These are phyloP conservation scores for Conger conger DNA, from an alignment of 2,113 vertebrate genomes.

Conservation along the genomic window DNA sequence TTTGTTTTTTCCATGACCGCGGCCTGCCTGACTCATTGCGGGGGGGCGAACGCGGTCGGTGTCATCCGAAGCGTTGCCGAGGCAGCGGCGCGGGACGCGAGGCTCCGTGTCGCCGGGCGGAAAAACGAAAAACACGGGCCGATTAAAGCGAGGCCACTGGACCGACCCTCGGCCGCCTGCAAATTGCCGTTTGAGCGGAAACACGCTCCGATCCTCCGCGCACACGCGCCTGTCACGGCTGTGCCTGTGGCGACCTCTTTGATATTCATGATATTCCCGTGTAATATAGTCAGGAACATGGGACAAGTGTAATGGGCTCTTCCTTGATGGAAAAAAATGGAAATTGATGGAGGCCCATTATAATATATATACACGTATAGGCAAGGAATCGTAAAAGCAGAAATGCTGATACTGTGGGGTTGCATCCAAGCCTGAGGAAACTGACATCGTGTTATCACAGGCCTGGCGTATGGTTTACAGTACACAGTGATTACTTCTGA, in stretches of 20 bases:
- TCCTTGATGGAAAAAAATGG: conserved; percentile 39
- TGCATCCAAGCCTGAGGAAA: conserved; percentile 36
- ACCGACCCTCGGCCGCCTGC: neutral
- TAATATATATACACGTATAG: conserved; percentile 36
- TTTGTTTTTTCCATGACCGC: no score
- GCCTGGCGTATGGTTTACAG: neutral
- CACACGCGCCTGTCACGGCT: neutral
- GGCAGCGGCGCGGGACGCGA: no score
- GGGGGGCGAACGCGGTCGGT: no score
- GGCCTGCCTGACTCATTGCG: no score
- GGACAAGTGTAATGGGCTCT: conserved; percentile 48
- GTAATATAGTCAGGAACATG: conserved; percentile 34
- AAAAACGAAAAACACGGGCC: neutral
- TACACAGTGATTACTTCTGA: neutral
- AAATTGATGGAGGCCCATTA: conserved; percentile 25
- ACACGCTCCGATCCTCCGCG: neutral
- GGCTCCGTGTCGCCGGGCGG: no score
- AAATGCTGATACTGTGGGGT: conserved; percentile 30
- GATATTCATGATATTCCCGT: conserved; percentile 72
- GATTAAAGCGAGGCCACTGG: neutral
- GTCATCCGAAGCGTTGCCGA: no score
- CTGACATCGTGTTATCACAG: conserved; percentile 37
- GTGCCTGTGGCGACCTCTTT: conserved; percentile 40
- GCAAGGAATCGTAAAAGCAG: conserved; percentile 35
- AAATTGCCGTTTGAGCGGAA: neutral